These are phyloP conservation scores for Cyrtodaria siliqua DNA, from an alignment of 2,888 invertebrate genomes.

Conservation along the genomic window DNA sequence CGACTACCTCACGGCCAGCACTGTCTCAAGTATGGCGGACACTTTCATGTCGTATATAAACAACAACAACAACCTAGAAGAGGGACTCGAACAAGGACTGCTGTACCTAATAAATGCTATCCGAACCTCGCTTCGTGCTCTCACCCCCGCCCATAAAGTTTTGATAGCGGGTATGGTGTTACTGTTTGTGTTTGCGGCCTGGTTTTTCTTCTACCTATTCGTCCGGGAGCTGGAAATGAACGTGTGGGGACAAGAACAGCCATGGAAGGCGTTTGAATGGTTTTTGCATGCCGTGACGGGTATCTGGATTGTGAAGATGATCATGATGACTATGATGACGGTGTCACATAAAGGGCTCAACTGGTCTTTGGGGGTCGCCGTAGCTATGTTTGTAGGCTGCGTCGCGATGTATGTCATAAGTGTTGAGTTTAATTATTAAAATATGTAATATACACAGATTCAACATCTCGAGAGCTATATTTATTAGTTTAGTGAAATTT, in stretches of 20 bases:
- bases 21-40: slow-evolving; percentile 21
- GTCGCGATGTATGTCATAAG: slow-evolving; percentile 8
- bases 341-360: slow-evolving; percentile 49
- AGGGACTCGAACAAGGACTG: slow-evolving; percentile 53
- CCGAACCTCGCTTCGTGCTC: slow-evolving; percentile 39
- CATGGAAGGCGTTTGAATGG: slow-evolving; percentile 46
- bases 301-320: slow-evolving; percentile 51
- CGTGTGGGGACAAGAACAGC: slow-evolving; percentile 59
- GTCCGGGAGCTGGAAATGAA: slow-evolving; percentile 55
- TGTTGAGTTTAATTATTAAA: no score
- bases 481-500: no score
- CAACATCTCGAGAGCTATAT: no score
- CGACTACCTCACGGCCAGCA: slow-evolving; percentile 31
- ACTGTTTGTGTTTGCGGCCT: slow-evolving; percentile 23
- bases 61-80: slow-evolving; percentile 27
- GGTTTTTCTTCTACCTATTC: slow-evolving; percentile 52
- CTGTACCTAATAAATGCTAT: slow-evolving; percentile 47
- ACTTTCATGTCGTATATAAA: slow-evolving; percentile 43
- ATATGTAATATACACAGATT: no score
- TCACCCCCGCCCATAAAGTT: slow-evolving; percentile 58
- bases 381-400: background rate
- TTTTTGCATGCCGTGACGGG: slow-evolving; percentile 54
- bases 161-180: slow-evolving; percentile 56
- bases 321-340: slow-evolving; percentile 37
- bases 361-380: slow-evolving; percentile 27